A percentile compares a stretch with the other conserved stretches of the same genome.
Evolutionary conservation across 1,140 invertebrate genomes (phyloP).

Genomic region (Tetraneura akinire): DNA sequence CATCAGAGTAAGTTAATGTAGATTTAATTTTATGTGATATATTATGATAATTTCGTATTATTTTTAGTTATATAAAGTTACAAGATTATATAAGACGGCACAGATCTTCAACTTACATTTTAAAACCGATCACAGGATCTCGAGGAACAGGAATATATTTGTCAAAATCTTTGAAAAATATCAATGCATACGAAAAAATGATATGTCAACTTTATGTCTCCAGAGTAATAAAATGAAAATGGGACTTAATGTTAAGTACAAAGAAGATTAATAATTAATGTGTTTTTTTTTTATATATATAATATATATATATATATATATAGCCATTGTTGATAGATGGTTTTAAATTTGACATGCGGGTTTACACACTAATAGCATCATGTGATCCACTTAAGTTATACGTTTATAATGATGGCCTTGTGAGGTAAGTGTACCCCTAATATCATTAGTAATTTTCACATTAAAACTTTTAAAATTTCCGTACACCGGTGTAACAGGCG

Average conservation of each 20-base stretch:
- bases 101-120: conserved; percentile 2
- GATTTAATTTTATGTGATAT: background rate
- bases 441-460: too few species aligned
- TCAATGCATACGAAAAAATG: background rate
- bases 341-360: conserved; percentile 84
- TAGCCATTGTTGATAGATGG: conserved; percentile 83
- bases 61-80: conserved; percentile 5
- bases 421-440: too few species aligned
- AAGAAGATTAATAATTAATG: background rate
- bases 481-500: too few species aligned
- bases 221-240: conserved; percentile 1
- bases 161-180: conserved; percentile 10
- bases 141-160: background rate
- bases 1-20: conserved; percentile 71
- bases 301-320: background rate
- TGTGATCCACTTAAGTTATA: conserved; percentile 81
- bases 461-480: too few species aligned
- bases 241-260: background rate
- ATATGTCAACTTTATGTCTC: conserved; percentile 31
- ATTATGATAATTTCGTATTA: background rate
- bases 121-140: conserved; percentile 8
- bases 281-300: background rate
- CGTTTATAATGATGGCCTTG: conserved; percentile 77
- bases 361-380: conserved; percentile 83
- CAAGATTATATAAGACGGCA: background rate